phyloP scores from a whole-genome alignment of 2,113 vertebrate species.

The Drymodes brunneopygia region DNA sequence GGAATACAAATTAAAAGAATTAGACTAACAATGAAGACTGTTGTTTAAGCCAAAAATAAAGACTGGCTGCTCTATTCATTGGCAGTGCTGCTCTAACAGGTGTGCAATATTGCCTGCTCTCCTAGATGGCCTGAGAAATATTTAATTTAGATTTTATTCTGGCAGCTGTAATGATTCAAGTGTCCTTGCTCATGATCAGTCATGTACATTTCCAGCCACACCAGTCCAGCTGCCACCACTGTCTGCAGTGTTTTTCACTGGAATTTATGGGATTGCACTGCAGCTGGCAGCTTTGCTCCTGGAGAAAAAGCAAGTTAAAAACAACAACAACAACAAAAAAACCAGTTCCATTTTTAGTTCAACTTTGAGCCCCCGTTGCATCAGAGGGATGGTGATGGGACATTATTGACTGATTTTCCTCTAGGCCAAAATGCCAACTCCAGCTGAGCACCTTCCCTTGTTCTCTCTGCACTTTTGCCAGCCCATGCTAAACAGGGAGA shows the following conservation, averaged over 20 bases:
- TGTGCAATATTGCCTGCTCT: too few relatives aligned
- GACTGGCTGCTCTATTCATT: neutral
- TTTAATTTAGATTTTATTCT: neutral
- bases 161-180: neutral
- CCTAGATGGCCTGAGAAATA: neutral
- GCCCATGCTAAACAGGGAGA: neutral
- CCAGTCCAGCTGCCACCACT: neutral
- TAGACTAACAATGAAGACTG: neutral
- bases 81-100: neutral
- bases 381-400: neutral
- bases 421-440: neutral
- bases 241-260: neutral
- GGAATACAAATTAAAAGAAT: constrained; percentile 15
- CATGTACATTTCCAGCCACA: neutral
- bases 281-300: neutral
- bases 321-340: neutral
- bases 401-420: rapidly evolving
- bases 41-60: neutral
- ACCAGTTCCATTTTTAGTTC: neutral
- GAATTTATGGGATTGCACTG: neutral
- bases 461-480: neutral
- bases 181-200: neutral
- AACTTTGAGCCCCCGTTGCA: rapidly evolving
- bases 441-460: too few relatives aligned
- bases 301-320: neutral